These are phyloP conservation scores for Trogon melanurus DNA, from an alignment of 2,113 vertebrate genomes.

Conservation along the genomic window DNA sequence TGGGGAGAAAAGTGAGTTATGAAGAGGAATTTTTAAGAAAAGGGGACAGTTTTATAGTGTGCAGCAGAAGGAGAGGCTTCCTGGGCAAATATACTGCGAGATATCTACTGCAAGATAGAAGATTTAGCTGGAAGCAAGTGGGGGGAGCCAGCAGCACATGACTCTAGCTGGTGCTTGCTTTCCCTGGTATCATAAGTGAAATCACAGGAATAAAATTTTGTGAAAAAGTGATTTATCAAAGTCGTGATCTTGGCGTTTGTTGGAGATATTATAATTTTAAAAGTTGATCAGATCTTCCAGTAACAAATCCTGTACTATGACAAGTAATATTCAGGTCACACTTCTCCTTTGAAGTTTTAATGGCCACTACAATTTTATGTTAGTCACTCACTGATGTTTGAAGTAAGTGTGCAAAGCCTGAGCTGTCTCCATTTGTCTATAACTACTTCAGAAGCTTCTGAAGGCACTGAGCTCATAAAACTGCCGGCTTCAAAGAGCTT, in stretches of 20 bases:
- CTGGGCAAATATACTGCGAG: neutral
- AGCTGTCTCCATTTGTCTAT: conserved; percentile 67
- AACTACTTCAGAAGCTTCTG: conserved; percentile 69
- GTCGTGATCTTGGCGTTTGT: neutral
- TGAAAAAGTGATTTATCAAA: neutral
- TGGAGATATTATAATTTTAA: conserved; percentile 19
- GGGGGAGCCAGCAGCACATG: neutral
- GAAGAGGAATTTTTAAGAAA: neutral
- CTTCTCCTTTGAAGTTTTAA: conserved; percentile 70
- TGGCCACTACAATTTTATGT: conserved; percentile 68
- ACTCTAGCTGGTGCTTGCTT: neutral
- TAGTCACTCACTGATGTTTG: conserved; percentile 66
- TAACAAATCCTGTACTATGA: neutral
- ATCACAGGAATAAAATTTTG: conserved; percentile 16
- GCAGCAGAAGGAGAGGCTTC: neutral
- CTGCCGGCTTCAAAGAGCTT: conserved; percentile 69
- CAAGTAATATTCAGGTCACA: conserved; percentile 63
- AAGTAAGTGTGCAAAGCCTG: conserved; percentile 60
- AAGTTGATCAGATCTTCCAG: conserved; percentile 37
- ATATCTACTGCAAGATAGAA: neutral
- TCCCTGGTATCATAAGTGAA: neutral
- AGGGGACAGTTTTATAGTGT: neutral
- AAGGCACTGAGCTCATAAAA: conserved; percentile 67
- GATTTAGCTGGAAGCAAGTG: neutral
- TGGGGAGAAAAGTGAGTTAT: neutral